These are phyloP conservation scores for Saimiri boliviensis DNA, from an alignment of 2,113 vertebrate species.

Conservation along the genomic window DNA sequence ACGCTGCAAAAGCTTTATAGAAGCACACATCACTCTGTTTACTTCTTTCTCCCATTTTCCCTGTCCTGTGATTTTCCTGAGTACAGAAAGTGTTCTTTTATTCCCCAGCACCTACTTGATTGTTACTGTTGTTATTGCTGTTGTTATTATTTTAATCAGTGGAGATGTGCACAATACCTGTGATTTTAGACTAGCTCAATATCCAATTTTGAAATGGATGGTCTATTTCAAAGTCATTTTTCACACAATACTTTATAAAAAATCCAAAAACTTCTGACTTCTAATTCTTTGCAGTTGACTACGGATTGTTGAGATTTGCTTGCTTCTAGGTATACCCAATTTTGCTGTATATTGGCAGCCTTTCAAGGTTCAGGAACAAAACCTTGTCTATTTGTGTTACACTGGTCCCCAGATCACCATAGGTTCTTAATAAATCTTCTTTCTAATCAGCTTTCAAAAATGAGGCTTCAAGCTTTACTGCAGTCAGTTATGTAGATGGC, in stretches of 20 bases:
- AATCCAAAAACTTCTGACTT: background rate
- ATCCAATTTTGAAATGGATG: background rate
- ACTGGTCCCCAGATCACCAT: conserved; percentile 39
- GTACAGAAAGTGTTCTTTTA: background rate
- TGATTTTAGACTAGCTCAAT: background rate
- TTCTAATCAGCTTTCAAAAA: conserved; percentile 69
- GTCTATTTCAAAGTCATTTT: conserved; percentile 29
- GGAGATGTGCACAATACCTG: background rate
- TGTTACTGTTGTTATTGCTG: background rate
- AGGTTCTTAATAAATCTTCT: conserved; percentile 69
- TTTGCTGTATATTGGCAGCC: background rate
- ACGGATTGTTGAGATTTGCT: background rate
- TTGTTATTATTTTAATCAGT: background rate
- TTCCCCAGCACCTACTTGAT: background rate
- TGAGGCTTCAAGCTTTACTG: conserved; percentile 24
- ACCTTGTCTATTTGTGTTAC: conserved; percentile 31
- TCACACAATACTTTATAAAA: background rate
- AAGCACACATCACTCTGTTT: background rate
- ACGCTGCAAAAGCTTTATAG: background rate
- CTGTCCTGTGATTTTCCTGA: background rate
- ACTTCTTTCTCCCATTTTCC: background rate
- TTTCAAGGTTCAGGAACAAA: conserved; percentile 10
- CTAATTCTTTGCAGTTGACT: background rate
- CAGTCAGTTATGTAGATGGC: conserved; percentile 63
- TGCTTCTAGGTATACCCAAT: background rate